A percentile compares a stretch with the other conserved stretches of the same genome.
Conservation (phyloP, 1,140 invertebrate species). For the Colletes latitarsis region DNA sequence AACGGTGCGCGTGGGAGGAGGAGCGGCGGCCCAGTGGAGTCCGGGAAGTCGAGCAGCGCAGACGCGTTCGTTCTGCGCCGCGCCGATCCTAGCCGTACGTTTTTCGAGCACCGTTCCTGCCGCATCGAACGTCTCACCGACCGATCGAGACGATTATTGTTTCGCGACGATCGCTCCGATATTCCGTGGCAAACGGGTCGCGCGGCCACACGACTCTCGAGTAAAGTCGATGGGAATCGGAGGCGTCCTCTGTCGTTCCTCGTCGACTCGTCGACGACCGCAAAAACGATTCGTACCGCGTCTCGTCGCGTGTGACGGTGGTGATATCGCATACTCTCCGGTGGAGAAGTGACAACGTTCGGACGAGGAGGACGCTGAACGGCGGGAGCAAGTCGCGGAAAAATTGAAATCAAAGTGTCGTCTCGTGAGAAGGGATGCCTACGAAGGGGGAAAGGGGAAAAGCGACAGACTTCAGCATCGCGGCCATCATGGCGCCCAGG, state of each 20-base stretch:
- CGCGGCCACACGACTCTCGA: neutral
- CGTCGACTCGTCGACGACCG: conserved; percentile 16
- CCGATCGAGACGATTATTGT: neutral
- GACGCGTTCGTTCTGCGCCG: conserved; percentile 77
- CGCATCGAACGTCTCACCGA: neutral
- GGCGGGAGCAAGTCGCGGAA: neutral
- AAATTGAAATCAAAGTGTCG: conserved; percentile 57
- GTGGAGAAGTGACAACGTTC: neutral
- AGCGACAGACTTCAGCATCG: conserved; percentile 90
- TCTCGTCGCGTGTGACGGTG: conserved; percentile 44
- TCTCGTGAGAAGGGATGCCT: conserved; percentile 80
- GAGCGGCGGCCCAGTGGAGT: conserved; percentile 78
- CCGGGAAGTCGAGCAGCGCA: conserved; percentile 81
- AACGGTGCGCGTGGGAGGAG: conserved; percentile 77
- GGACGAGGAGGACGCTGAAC: neutral
- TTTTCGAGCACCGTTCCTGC: neutral
- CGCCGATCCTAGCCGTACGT: neutral
- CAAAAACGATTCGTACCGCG: neutral
- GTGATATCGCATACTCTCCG: conserved; percentile 21
- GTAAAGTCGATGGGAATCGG: conserved; percentile 45
- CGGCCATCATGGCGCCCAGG: conserved; percentile 87
- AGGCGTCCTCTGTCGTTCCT: conserved; percentile 15
- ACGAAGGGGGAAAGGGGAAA: conserved; percentile 80
- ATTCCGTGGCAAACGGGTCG: neutral
- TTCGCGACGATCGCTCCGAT: neutral